Conservation (phyloP, 2,113 vertebrate species). For the Ailurus styani region DNA sequence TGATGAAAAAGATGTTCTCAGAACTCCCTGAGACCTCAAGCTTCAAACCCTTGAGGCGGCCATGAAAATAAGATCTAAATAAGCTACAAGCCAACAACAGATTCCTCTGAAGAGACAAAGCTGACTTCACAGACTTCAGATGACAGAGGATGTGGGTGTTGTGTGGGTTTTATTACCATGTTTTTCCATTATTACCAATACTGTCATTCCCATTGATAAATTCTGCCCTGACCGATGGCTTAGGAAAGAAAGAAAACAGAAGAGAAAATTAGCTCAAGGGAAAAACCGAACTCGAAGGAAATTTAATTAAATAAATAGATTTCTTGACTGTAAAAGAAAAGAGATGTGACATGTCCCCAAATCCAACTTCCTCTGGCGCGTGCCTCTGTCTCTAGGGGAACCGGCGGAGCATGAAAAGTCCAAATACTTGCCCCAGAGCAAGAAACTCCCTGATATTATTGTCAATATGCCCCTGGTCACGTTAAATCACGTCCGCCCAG, state of each 20-base stretch:
- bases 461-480: not conserved
- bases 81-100: not conserved
- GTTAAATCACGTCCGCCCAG: not conserved
- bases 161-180: not conserved
- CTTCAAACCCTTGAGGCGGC: not conserved
- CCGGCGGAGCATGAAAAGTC: not conserved
- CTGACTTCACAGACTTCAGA: not conserved
- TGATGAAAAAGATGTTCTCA: not conserved
- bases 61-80: not conserved
- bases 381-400: not conserved
- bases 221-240: conserved; percentile 20
- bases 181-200: not conserved
- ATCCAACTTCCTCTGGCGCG: conserved; percentile 3
- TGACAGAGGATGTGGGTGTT: not conserved
- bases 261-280: conserved; percentile 34
- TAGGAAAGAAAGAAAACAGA: conserved; percentile 58
- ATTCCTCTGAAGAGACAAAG: not conserved
- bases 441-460: not conserved
- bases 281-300: conserved; percentile 51
- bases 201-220: conserved; percentile 29
- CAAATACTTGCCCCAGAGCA: not conserved
- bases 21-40: not conserved
- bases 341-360: conserved; percentile 49
- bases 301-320: conserved; percentile 66
- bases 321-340: conserved; percentile 57